Percentiles rank a stretch among this genome's conserved stretches.
Evolutionary conservation across 2,113 vertebrate genomes (phyloP).

Genomic region (Zosterops pallidus): DNA sequence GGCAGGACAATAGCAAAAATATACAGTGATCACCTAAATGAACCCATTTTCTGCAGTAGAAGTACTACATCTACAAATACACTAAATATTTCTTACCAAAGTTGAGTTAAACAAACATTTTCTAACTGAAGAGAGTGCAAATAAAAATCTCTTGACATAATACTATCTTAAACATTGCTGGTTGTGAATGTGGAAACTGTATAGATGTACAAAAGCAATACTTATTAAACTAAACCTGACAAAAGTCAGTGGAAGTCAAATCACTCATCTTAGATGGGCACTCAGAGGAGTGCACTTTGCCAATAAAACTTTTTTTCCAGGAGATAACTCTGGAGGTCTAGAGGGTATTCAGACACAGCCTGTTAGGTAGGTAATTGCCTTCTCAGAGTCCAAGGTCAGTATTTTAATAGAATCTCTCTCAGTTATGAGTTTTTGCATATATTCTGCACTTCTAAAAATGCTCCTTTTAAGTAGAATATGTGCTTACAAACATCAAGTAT

Average conservation of each 20-base stretch:
- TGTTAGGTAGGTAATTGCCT: background rate
- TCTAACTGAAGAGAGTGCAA: background rate
- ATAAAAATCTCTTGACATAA: background rate
- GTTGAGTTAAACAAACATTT: background rate
- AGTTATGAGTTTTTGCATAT: background rate
- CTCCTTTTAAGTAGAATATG: background rate
- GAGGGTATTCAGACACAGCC: background rate
- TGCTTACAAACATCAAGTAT: background rate
- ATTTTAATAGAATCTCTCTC: background rate
- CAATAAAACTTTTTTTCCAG: background rate
- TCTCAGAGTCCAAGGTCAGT: background rate
- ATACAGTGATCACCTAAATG: slow-evolving; percentile 27
- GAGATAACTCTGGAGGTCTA: background rate
- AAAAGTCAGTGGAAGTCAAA: background rate
- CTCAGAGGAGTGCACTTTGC: background rate
- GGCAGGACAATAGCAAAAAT: slow-evolving; percentile 48
- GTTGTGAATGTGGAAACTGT: background rate
- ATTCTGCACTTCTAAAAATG: background rate
- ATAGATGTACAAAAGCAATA: background rate
- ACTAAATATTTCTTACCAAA: background rate
- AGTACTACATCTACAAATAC: too few species aligned
- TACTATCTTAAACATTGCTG: background rate
- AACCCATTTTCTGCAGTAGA: slow-evolving; percentile 5
- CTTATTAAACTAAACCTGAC: background rate
- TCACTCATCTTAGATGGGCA: background rate